phyloP scores from a whole-genome alignment of 2,797 vertebrate species.

The Xenopus petersii region DNA sequence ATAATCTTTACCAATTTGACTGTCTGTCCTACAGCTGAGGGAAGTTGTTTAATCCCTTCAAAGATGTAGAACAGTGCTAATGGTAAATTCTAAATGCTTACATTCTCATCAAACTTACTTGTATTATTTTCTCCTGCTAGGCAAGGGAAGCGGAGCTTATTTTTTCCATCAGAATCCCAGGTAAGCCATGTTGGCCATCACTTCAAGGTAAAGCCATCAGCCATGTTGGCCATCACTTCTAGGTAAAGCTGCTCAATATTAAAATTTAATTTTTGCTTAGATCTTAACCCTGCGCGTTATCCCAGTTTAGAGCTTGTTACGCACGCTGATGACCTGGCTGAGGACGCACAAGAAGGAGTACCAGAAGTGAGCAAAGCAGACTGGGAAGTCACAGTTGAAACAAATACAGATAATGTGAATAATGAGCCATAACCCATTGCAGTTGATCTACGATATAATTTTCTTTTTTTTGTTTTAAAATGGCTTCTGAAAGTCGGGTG shows the following conservation, averaged over 20 bases:
- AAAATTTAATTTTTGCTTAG: neutral
- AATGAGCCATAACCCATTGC: too few species aligned
- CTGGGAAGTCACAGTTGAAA: neutral
- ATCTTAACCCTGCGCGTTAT: neutral
- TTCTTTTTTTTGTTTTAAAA: too few species aligned
- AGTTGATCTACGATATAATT: too few species aligned
- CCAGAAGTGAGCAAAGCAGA: neutral
- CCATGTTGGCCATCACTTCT: neutral
- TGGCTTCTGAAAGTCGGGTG: too few species aligned
- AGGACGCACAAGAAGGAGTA: neutral
- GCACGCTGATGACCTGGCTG: neutral
- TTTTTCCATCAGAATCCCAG: neutral
- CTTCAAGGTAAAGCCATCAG: neutral
- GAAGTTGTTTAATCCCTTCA: too few species aligned
- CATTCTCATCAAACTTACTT: neutral
- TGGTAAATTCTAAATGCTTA: too few species aligned
- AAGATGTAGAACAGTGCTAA: too few species aligned
- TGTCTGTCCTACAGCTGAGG: too few species aligned
- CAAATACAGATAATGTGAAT: too few species aligned
- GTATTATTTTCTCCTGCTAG: neutral
- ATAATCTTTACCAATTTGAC: too few species aligned
- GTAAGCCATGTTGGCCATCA: neutral
- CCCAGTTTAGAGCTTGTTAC: slow-evolving; percentile 8
- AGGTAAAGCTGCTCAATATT: neutral
- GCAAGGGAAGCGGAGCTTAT: neutral